Conservation (phyloP, 1,140 invertebrate genomes). For the Leptestheria dahalacensis region DNA sequence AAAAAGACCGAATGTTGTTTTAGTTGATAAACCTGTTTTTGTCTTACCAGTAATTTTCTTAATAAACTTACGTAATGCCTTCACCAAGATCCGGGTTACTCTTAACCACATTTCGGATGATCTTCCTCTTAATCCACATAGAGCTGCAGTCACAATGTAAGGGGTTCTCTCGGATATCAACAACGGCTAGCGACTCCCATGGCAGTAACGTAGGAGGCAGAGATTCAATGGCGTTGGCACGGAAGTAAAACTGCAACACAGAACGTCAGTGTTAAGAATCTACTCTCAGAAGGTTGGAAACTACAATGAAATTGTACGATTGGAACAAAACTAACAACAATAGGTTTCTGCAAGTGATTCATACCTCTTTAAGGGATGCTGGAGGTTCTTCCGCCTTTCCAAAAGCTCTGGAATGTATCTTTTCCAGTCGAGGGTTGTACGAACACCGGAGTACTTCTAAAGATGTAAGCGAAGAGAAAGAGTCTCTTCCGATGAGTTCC, state of each 20-base stretch:
- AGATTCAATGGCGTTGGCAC: slow-evolving; percentile 13
- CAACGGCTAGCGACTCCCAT: slow-evolving; percentile 15
- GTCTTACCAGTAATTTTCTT: no score
- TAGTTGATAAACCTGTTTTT: neutral
- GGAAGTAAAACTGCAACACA: slow-evolving; percentile 10
- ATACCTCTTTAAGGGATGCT: neutral
- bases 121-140: slow-evolving; percentile 14
- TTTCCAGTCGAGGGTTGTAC: neutral
- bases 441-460: slow-evolving; percentile 1
- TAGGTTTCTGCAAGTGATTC: no score
- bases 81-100: slow-evolving; percentile 17
- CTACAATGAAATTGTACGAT: no score
- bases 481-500: neutral
- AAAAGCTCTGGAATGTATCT: neutral
- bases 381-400: neutral
- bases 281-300: no score
- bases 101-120: slow-evolving; percentile 8
- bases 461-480: neutral
- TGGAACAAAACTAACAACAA: no score
- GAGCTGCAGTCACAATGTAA: slow-evolving; percentile 19
- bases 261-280: neutral
- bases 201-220: slow-evolving; percentile 13
- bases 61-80: neutral
- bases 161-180: slow-evolving; percentile 18
- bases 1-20: neutral